These are phyloP conservation scores for Entosphenus tridentatus DNA, from an alignment of 2,113 vertebrate genomes.

Conservation along the genomic window DNA sequence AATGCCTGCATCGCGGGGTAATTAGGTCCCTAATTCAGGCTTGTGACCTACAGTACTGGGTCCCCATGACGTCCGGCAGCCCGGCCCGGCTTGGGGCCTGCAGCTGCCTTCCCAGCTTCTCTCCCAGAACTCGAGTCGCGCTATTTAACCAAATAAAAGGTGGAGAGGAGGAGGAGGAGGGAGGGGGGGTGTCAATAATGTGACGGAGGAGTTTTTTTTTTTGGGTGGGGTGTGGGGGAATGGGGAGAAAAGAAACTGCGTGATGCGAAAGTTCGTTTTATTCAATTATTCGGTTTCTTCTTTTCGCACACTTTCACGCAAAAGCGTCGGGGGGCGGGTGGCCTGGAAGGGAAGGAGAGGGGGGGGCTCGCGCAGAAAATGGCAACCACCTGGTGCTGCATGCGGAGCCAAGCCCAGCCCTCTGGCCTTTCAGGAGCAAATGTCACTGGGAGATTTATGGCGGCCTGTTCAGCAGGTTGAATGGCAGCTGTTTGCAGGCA, in stretches of 20 bases:
- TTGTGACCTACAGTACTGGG: not conserved
- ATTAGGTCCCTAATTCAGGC: conserved; percentile 6
- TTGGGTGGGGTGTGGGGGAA: too few species aligned
- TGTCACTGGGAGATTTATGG: conserved; percentile 5
- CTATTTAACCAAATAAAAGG: not conserved
- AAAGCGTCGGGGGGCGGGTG: not conserved
- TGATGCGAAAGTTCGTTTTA: too few species aligned
- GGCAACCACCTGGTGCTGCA: conserved; percentile 1
- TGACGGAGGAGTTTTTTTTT: not conserved
- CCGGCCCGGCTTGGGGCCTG: not conserved
- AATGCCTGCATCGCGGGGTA: conserved; percentile 4
- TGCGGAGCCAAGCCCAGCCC: not conserved
- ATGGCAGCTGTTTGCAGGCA: conserved; percentile 3
- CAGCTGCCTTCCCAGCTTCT: not conserved
- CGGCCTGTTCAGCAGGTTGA: conserved; percentile 1
- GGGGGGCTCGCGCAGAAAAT: not conserved
- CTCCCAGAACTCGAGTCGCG: not conserved
- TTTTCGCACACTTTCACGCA: not conserved
- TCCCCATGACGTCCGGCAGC: not conserved
- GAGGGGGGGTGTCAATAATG: not conserved
- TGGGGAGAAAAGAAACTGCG: too few species aligned
- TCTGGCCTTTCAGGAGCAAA: conserved; percentile 5
- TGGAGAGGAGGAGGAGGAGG: not conserved
- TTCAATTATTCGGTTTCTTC: not conserved
- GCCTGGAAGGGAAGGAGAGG: not conserved